Evolutionary conservation across 1,140 invertebrate genomes (phyloP), one percentile per base, ranked within the genome.

Genomic region (Leptonema lineaticorne): DNA sequence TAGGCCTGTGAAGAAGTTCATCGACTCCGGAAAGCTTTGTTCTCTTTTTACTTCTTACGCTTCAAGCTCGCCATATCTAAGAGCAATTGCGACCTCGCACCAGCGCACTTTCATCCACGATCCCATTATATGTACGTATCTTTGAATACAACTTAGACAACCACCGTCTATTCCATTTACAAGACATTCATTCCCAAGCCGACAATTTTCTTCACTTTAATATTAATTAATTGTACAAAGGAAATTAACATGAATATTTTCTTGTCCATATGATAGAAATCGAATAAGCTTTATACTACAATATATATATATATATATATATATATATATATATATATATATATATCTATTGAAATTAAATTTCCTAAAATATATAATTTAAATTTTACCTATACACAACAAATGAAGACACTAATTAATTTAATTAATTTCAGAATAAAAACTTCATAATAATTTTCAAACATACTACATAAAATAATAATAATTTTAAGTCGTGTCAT

Each of bases 61-160:
- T 41, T n/a, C n/a, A 53, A 26, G 22, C 18, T 26, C 50, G 50
- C 37, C 37, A 41, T 24, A 14, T 53, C 50, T 53, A 26, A 6
- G 50, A 53, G 50, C 50, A 11, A 53, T 53, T 53, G 50, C 27
- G 50, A 53, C 50, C 50, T 53, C 50, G 50, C 50, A 11, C 37
- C 37, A 41, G 37, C 37, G 37, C 37, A 16, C 37, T 41, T 41
- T 41, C 37, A 41, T 41, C 37, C 37, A 41, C 37, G 9, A 16
- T 14, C n/a, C 37, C 37, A 41, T 41, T 41, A 41, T 41, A 41
- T 16, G 9, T 41, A 41, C 11, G 37, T 41, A 41, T 9, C 11
- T 41, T 6, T 11, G 30, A 33, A 11, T 33, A 41, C 16, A 41
- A 11, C 37, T 16, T n/a, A n/a, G n/a, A n/a, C 37, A 41, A 41